phyloP scores from a whole-genome alignment of 2,113 vertebrate genomes.

The Butorides virescens region DNA sequence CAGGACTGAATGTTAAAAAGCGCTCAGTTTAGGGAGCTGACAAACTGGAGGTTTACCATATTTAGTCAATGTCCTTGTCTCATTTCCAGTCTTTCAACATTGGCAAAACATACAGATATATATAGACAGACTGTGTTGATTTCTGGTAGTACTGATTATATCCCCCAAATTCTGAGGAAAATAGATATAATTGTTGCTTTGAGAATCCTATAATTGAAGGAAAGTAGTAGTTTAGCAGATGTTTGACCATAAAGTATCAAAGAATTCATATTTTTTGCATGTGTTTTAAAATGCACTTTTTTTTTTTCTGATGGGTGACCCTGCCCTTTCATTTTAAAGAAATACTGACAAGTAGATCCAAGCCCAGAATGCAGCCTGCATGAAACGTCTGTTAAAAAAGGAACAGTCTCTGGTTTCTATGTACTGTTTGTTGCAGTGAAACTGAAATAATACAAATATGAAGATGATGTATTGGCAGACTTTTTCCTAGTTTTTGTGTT shows the following conservation, averaged over 20 bases:
- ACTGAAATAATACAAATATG: not conserved
- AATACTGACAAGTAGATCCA: not conserved
- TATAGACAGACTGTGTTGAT: not conserved
- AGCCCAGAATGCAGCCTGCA: not conserved
- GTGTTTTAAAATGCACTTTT: slow-evolving; percentile 1
- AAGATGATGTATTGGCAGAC: not conserved
- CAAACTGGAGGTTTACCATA: not conserved
- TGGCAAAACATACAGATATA: not conserved
- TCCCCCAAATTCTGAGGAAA: slow-evolving; percentile 11
- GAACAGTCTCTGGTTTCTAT: not conserved
- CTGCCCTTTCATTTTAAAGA: slow-evolving; percentile 20
- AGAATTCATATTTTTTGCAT: slow-evolving; percentile 6
- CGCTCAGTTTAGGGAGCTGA: not conserved
- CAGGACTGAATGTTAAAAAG: not conserved
- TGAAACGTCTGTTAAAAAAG: not conserved
- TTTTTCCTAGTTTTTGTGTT: not conserved
- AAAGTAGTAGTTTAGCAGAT: slow-evolving; percentile 55
- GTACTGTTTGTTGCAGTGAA: not conserved
- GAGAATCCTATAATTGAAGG: slow-evolving; percentile 36
- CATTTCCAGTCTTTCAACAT: not conserved
- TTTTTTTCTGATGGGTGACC: not conserved
- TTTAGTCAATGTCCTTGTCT: not conserved
- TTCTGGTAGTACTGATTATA: slow-evolving; percentile 51
- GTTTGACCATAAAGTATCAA: slow-evolving; percentile 44
- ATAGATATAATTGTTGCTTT: slow-evolving; percentile 45